Evolutionary conservation across 2,888 invertebrate genomes (phyloP).

Genomic region (Steinernema carpocapsae): DNA sequence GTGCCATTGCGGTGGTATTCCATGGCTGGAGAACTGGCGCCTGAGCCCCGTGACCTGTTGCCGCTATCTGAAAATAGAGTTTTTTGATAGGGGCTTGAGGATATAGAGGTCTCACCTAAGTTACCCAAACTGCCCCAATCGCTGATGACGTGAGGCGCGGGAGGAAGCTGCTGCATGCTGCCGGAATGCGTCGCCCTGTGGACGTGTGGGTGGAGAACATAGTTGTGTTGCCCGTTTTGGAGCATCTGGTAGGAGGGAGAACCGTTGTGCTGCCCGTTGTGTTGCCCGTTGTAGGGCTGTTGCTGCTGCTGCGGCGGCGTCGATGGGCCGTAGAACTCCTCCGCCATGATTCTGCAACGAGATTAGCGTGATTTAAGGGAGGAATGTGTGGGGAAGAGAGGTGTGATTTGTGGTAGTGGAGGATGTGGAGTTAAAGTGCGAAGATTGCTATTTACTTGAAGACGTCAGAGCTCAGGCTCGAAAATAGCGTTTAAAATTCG

Average conservation of each 20-base stretch:
- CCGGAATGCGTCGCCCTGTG: neutral
- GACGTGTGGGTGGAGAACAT: neutral
- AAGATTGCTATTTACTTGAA: too few relatives aligned
- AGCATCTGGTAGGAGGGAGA: slow-evolving; percentile 53
- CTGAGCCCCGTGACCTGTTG: neutral
- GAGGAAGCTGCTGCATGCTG: slow-evolving; percentile 14
- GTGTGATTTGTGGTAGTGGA: too few relatives aligned
- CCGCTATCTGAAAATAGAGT: slow-evolving; percentile 1
- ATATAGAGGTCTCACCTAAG: neutral
- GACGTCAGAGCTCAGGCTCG: too few relatives aligned
- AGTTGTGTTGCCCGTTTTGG: slow-evolving; percentile 36
- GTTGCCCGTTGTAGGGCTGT: slow-evolving; percentile 27
- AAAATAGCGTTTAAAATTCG: too few relatives aligned
- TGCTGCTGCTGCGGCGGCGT: neutral
- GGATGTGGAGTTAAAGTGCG: too few relatives aligned
- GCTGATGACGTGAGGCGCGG: slow-evolving; percentile 16
- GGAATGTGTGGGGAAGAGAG: too few relatives aligned
- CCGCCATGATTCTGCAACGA: too few relatives aligned
- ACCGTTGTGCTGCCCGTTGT: slow-evolving; percentile 40
- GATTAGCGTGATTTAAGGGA: too few relatives aligned
- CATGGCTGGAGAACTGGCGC: slow-evolving; percentile 19
- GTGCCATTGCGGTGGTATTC: slow-evolving; percentile 21
- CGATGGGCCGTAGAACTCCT: too few relatives aligned
- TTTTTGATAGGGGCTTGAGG: neutral
- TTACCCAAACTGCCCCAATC: slow-evolving; percentile 21